Evolutionary conservation across 2,113 vertebrate species (phyloP), one percentile per base, ranked within the genome.

Genomic region (Phaethon lepturus): DNA sequence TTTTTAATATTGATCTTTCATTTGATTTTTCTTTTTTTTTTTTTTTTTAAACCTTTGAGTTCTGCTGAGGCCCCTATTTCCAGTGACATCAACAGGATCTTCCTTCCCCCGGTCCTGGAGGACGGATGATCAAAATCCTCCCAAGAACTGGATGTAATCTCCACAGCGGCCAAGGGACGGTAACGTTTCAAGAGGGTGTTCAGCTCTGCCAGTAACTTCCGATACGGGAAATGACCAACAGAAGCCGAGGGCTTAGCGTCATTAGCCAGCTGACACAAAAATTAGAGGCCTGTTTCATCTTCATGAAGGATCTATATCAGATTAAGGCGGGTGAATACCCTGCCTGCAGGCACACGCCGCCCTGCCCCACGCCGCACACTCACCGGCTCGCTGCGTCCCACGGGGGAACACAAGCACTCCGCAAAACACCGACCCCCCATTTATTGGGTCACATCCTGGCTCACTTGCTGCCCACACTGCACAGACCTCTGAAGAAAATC

Each of bases 341-440:
- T 13, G 13, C 6, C 22, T 35, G 10, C 44, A 52, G n/a, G 29
- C 3, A 0, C 25, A 33, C 1, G 1, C 13, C 44, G 11, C 26
- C 49, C 50, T 33, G 16, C 8, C 14, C 28, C 2, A 1, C 2
- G 1, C 22, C 0, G 1, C 40, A 23, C 2, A 0, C 31, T 69
- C 26, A n/a, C 17, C 1, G 1, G 8, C 62, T 56, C 7, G 0
- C 8, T n/a, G 25, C 29, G 42, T 20, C 40, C 40, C 13, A 20
- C 1, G 1, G 25, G 13, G 28, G 18, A 42, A 18, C 44, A 31
- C 1, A 2, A 5, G 10, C 14, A 44, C 35, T 3, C 35, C 0
- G 3, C 31, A 24, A 68, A 40, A 44, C 47, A n/a, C 35, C 3
- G 2, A 15, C 7, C 9, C 35, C 33, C 11, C 13, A 47, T 38